phyloP scores from a whole-genome alignment of 2,113 vertebrate genomes.

The Ammospiza nelsoni region DNA sequence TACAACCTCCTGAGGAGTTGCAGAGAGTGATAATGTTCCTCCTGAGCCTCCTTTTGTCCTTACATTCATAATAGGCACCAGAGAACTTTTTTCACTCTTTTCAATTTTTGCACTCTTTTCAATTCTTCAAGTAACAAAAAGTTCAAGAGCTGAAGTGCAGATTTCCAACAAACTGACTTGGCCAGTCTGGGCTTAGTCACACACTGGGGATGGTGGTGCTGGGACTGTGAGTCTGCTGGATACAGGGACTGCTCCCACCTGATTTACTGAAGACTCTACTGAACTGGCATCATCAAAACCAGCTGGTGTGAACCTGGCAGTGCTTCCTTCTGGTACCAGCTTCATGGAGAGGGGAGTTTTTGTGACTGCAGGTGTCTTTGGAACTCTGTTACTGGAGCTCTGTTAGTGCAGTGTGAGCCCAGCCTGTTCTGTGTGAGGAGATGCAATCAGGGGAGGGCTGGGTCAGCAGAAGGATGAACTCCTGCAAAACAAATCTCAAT shows the following conservation, averaged over 20 bases:
- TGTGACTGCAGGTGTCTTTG: not conserved
- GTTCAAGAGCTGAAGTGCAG: not conserved
- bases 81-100: not conserved
- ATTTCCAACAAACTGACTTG: not conserved
- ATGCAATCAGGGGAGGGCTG: not conserved
- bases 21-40: fast-evolving
- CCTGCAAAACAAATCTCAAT: not conserved
- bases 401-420: not conserved
- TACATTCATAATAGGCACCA: not conserved
- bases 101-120: not conserved
- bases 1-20: not conserved
- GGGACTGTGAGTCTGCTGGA: fast-evolving
- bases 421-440: not conserved
- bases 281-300: not conserved
- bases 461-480: not conserved
- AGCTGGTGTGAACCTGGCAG: not conserved
- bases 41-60: not conserved
- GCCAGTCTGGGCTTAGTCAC: fast-evolving
- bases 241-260: not conserved
- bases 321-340: not conserved
- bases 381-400: not conserved
- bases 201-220: not conserved
- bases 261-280: not conserved
- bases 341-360: not conserved
- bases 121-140: not conserved